Evolutionary conservation across 2,888 invertebrate species (phyloP), one percentile per base, ranked within the genome.

Genomic region (Stratiomys singularior): DNA sequence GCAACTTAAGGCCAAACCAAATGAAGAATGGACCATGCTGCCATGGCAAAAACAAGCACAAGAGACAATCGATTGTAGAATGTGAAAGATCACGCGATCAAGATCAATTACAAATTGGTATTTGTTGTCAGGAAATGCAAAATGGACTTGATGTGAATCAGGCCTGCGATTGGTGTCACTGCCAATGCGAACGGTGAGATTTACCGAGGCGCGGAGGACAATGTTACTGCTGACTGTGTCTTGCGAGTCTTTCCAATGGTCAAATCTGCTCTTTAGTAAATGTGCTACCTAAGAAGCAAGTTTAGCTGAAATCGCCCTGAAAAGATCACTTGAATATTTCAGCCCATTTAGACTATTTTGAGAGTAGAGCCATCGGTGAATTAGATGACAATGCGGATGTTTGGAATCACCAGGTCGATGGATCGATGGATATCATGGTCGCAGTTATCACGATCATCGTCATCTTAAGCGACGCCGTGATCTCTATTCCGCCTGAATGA

Each of bases 61-160:
- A 13, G 11, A 30, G 18, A 30, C 64, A 27, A 71, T 21, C 71
- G 46, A 52, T 52, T n/a, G 64, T 7, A 46, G 37, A 71, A 71
- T 71, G 71, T 27, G n/a, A 71, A 71, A 71, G 47, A 52, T 71
- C 71, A 47, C 71, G 71, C 71, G 47, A 46, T 52, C 71, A 25
- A 71, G 71, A 71, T 71, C 71, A 52, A 23, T 71, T 71, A 71
- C 71, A 71, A 71, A 71, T 47, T 71, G 71, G 25, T 71, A 46
- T 52, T 71, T 52, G 25, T 25, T 71, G 47, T 71, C 71, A 46
- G 27, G 47, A 30, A 25, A 52, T 52, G 52, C 47, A 52, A 47
- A 47, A 52, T 11, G 44, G 67, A 67, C 13, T 4, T 60, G 25
- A 25, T 37, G 37, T 37, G 23, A 60, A 18, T 52, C 13, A 60